Evolutionary conservation across 37 sponge, comb jelly and placozoan genomes (phyloP).

Genomic region (Geodia barretti): DNA sequence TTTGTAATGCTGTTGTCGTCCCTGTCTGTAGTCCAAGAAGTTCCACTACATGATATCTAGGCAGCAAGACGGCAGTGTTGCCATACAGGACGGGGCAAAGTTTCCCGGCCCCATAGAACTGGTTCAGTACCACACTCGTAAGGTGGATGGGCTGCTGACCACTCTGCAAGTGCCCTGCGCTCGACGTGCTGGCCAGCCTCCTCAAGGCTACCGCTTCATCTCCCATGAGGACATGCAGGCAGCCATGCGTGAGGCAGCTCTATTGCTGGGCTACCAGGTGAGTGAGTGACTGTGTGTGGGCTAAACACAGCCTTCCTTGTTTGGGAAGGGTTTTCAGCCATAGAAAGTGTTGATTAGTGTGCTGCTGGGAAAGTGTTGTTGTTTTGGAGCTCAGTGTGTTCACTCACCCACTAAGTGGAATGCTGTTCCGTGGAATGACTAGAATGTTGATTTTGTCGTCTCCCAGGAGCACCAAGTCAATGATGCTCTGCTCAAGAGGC

Average conservation of each 20-base stretch:
- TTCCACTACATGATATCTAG: constrained; percentile 77
- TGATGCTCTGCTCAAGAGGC: constrained; percentile 63
- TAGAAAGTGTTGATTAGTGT: too few species aligned
- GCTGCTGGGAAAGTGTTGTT: too few species aligned
- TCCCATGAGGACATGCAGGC: constrained; percentile 73
- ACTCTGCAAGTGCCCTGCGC: constrained; percentile 68
- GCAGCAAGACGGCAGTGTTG: constrained; percentile 62
- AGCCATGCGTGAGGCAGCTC: constrained; percentile 76
- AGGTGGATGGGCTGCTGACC: constrained; percentile 78
- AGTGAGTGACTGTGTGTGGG: neutral
- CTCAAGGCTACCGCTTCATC: constrained; percentile 80
- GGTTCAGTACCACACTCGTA: constrained; percentile 62
- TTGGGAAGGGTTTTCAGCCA: too few species aligned
- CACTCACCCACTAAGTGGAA: too few species aligned
- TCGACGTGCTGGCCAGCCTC: constrained; percentile 63
- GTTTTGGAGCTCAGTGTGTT: too few species aligned
- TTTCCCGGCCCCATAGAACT: constrained; percentile 79
- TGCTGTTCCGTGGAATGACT: too few species aligned
- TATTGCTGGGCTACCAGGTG: constrained; percentile 76
- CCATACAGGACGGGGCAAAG: constrained; percentile 83
- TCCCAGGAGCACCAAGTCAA: constrained; percentile 77
- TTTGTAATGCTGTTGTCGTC: neutral
- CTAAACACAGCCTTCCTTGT: too few species aligned
- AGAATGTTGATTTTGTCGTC: too few species aligned
- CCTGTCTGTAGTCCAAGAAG: constrained; percentile 14